Base-by-base conservation (phyloP, 2,113 vertebrate species). In the Sialia sialis region DNA sequence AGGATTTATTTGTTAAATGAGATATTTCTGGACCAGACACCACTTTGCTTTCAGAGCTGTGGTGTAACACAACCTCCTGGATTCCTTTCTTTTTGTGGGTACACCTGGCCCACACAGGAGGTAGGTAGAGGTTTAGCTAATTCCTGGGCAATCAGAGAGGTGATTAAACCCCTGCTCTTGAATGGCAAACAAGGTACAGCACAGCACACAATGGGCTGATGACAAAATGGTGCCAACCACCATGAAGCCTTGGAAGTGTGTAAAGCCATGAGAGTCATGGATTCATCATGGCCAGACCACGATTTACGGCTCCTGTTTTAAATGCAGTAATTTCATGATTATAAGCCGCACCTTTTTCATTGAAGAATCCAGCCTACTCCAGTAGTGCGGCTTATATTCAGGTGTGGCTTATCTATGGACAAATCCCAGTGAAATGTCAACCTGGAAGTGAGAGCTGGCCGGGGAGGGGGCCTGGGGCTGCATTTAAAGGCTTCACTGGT, bases 41-140 rank as follows among this genome's bases (percentile, higher is more conserved):
- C 0, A 0, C 0, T 0, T 16, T 73, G 27, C 14, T 77, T 89
- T 81, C 63, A 63, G 89, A 59, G 19, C 19, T 91, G 43, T 51
- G 68, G 32, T 43, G 39, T 27, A 78, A 32, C 39, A 68, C 9
- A 79, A 7, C 5, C 32, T 64, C 54, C 36, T 2, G 7, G 43
- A 58, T 30, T 60, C 10, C 13, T 48, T 89, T 36, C 13, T 59
- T 58, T 39, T 46, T 17, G 16, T 51, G 34, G 3, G 14, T n/a
- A 18, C 43, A 63, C 1, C 19, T 36, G 41, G 19, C 9, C 23
- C 59, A 38, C 18, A 29, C 11, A 72, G 36, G 36, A 27, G 39
- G 30, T 9, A 59, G 13, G 39, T 0, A 29, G 14, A 15, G 21
- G 30, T 72, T 87, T 44, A 75, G 6, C 6, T 64, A 7, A 52